Percentiles rank a stretch among this genome's conserved stretches.
Conservation (phyloP, 1,140 invertebrate genomes). For the Zaprionus africanus region DNA sequence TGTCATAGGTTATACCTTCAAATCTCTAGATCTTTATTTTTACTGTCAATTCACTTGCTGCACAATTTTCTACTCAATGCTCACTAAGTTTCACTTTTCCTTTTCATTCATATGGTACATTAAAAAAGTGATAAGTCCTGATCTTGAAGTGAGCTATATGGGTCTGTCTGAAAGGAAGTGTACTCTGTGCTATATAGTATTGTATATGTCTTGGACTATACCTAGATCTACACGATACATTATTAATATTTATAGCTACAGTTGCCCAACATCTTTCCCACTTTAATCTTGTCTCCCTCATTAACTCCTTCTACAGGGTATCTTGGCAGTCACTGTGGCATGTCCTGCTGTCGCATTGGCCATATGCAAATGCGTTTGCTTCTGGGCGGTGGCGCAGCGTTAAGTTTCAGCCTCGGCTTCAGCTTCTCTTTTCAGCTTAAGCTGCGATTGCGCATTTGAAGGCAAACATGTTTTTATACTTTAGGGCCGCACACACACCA, state of each 20-base stretch:
- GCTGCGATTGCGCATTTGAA: slow-evolving; percentile 82
- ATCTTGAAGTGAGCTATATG: neutral
- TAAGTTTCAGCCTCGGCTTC: slow-evolving; percentile 41
- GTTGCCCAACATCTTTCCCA: neutral
- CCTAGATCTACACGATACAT: neutral
- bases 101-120: neutral
- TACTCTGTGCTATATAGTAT: neutral
- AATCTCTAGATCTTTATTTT: too few relatives aligned
- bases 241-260: neutral
- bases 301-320: neutral
- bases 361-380: slow-evolving; percentile 75
- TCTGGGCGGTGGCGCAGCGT: slow-evolving; percentile 79
- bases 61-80: too few relatives aligned
- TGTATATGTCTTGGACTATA: too few relatives aligned
- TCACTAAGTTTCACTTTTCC: neutral
- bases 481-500: slow-evolving; percentile 49
- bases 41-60: too few relatives aligned
- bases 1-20: too few relatives aligned
- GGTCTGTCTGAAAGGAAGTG: too few relatives aligned
- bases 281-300: neutral
- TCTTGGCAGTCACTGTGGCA: neutral
- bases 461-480: slow-evolving; percentile 84
- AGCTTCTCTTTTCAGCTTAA: slow-evolving; percentile 59
- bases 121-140: too few relatives aligned
- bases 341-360: neutral